Evolutionary conservation across 1,140 invertebrate species (phyloP), one percentile per base, ranked within the genome.

Genomic region (Lucilia cuprina): DNA sequence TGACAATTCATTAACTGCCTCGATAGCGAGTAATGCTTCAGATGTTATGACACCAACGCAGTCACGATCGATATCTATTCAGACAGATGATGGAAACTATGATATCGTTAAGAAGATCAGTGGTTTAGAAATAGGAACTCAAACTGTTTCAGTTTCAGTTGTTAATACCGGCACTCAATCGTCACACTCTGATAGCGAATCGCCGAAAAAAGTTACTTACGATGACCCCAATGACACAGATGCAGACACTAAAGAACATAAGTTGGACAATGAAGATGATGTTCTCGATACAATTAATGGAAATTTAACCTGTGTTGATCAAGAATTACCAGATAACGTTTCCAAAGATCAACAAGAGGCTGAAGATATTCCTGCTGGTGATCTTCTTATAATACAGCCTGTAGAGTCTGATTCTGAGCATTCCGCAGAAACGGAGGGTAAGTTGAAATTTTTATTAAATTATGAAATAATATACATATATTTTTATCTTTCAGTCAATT

Each of bases 191-290:
- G n/a, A n/a, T n/a, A 70, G 9, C 8, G 65, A 70, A 60, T 60
- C 75, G n/a, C n/a, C n/a, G 17, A 74, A 74, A 19, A 8, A 17
- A 75, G 25, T 30, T 13, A 4, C 17, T 30, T 35, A 17, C 4
- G 75, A 78, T 21, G 77, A 80, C 12, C 41, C 41, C 19, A 21
- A 80, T 25, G 77, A 50, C 25, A 80, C 77, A 19, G 77, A 80
- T 49, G 77, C 77, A 5, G 41, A 80, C 12, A 49, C 77, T 70
- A 70, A 70, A 0, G 65, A 70, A 25, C 77, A 47, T 13, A 47
- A 80, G 25, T 49, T 80, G 10, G 77, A 80, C n/a, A 47, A 80
- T 49, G 77, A 50, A 17, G 77, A 80, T 25, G 77, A 80, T 80
- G 77, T 21, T 55, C 7, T 55, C 2, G 50, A 55, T 55, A n/a